Percentiles rank a stretch among this genome's conserved stretches.
These are phyloP conservation scores for Odocoileus hemionus DNA, from an alignment of 2,113 vertebrate genomes.

Conservation along the genomic window DNA sequence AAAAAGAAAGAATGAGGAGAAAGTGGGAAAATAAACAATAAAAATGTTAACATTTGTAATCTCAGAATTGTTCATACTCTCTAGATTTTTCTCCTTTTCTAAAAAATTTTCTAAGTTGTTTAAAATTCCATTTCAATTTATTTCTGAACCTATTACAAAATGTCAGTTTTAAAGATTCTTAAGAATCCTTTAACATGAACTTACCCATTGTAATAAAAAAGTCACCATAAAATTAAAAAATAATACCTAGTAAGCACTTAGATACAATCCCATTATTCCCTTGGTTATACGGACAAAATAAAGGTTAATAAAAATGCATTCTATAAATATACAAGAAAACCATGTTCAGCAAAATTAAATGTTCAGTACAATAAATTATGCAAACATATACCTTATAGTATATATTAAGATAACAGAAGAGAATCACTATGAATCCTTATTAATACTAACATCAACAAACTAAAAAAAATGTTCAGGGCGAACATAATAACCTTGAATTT, in stretches of 20 bases:
- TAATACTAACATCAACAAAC: background rate
- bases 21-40: background rate
- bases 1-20: background rate
- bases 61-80: background rate
- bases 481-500: background rate
- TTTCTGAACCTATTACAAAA: background rate
- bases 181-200: background rate
- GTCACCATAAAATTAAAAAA: background rate
- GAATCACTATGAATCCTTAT: slow-evolving; percentile 23
- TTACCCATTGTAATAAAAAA: background rate
- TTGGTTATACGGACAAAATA: background rate
- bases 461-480: background rate
- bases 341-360: slow-evolving; percentile 4
- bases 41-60: slow-evolving; percentile 29
- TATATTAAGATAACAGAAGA: background rate
- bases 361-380: background rate
- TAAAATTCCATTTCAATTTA: background rate
- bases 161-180: background rate
- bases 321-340: background rate
- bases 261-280: background rate
- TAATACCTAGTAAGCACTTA: background rate
- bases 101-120: background rate
- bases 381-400: background rate
- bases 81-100: background rate
- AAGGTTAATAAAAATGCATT: background rate